Percentiles rank a stretch among this genome's conserved stretches.
Evolutionary conservation across 1,140 invertebrate genomes (phyloP).

Genomic region (Drosophila athabasca): DNA sequence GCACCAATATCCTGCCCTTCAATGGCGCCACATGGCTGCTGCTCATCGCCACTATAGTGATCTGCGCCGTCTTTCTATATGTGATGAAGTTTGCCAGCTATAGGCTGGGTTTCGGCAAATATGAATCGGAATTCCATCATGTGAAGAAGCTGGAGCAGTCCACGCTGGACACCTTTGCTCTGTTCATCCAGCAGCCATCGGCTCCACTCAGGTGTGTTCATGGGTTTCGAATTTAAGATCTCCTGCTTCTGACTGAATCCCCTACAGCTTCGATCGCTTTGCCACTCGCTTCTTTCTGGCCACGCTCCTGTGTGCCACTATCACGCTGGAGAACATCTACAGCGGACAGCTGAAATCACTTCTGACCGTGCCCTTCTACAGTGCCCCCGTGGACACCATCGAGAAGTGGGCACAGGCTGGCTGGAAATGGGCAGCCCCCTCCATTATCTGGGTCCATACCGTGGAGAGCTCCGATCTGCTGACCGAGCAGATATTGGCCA

Average conservation of each 20-base stretch:
- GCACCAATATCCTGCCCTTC: constrained; percentile 69
- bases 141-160: constrained; percentile 54
- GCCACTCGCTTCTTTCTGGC: constrained; percentile 69
- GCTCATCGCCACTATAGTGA: constrained; percentile 46
- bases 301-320: constrained; percentile 70
- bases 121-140: constrained; percentile 24
- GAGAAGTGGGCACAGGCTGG: constrained; percentile 57
- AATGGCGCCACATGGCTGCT: constrained; percentile 59
- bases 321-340: constrained; percentile 80
- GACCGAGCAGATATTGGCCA: constrained; percentile 61
- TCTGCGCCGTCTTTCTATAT: constrained; percentile 59
- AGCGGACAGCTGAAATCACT: constrained; percentile 77
- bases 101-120: neutral
- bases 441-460: constrained; percentile 70
- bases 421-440: constrained; percentile 79
- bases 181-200: constrained; percentile 80
- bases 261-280: constrained; percentile 52
- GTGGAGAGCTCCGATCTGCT: constrained; percentile 63
- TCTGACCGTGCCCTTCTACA: constrained; percentile 69
- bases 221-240: neutral
- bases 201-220: constrained; percentile 39
- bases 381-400: constrained; percentile 66
- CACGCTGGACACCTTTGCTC: constrained; percentile 67
- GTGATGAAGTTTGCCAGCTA: constrained; percentile 47
- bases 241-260: neutral